Conservation (phyloP, 2,113 vertebrate genomes). For the Antechinus flavipes region DNA sequence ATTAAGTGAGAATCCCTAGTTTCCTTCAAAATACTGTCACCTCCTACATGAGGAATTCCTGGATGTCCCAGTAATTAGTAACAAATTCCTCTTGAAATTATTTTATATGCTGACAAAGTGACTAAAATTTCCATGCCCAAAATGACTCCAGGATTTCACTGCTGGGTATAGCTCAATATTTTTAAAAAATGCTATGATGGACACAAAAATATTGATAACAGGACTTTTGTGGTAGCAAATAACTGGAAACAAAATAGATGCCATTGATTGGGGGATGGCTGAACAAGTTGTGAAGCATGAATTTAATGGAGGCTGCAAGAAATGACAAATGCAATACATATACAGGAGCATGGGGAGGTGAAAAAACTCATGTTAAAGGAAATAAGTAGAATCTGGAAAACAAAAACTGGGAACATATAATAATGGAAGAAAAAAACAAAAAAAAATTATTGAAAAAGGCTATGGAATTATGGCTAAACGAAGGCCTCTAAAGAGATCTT, state of each 20-base stretch:
- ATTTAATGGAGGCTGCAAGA: not conserved
- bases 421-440: not conserved
- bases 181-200: not conserved
- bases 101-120: not conserved
- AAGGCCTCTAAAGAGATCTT: not conserved
- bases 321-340: not conserved
- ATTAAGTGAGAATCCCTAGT: not conserved
- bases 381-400: not conserved
- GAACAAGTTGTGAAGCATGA: not conserved
- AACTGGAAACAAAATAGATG: not conserved
- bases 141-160: not conserved
- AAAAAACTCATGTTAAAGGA: not conserved
- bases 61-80: not conserved
- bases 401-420: not conserved
- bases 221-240: not conserved
- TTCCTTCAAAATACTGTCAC: not conserved
- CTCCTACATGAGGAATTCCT: not conserved
- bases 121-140: not conserved
- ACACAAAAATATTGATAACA: not conserved
- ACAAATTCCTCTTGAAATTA: not conserved
- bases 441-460: not conserved
- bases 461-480: not conserved
- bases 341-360: not conserved
- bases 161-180: not conserved
- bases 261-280: not conserved